phyloP scores from a whole-genome alignment of 2,888 invertebrate species.

The Chelonus formosanus region DNA sequence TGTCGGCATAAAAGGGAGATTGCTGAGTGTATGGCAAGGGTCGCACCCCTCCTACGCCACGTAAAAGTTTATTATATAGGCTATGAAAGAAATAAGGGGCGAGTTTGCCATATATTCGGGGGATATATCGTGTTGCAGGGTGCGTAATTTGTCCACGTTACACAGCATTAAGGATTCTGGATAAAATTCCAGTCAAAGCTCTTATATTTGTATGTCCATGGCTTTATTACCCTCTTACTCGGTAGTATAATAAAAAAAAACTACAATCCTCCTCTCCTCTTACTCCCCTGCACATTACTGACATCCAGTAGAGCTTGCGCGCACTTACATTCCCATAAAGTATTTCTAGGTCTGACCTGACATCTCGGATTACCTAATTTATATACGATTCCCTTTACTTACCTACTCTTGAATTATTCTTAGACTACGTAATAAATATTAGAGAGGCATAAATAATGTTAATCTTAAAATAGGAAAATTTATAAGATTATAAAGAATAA shows the following conservation, averaged over 20 bases:
- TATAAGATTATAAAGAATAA: neutral
- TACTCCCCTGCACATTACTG: slow-evolving; percentile 2
- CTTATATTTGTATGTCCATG: neutral
- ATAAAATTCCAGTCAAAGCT: slow-evolving; percentile 9
- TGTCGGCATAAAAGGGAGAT: neutral
- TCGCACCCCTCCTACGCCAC: slow-evolving; percentile 46
- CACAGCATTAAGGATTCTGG: slow-evolving; percentile 10
- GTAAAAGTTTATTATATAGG: slow-evolving; percentile 52
- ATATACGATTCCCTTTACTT: slow-evolving; percentile 26
- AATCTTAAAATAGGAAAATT: too few species aligned
- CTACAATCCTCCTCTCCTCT: neutral
- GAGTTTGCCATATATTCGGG: slow-evolving; percentile 30
- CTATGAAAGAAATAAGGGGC: slow-evolving; percentile 46
- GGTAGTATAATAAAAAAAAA: neutral
- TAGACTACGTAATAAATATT: neutral
- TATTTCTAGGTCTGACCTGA: slow-evolving; percentile 50
- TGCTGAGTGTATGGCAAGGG: slow-evolving; percentile 37
- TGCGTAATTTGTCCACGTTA: slow-evolving; percentile 56
- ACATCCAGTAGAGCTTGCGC: slow-evolving; percentile 27
- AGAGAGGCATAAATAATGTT: too few species aligned
- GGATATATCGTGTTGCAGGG: slow-evolving; percentile 34
- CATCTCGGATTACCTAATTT: slow-evolving; percentile 50
- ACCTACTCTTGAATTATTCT: neutral
- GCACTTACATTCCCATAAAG: slow-evolving; percentile 41
- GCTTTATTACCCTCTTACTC: neutral